Conservation (phyloP, 1,140 invertebrate species). For the Halyomorpha halys region DNA sequence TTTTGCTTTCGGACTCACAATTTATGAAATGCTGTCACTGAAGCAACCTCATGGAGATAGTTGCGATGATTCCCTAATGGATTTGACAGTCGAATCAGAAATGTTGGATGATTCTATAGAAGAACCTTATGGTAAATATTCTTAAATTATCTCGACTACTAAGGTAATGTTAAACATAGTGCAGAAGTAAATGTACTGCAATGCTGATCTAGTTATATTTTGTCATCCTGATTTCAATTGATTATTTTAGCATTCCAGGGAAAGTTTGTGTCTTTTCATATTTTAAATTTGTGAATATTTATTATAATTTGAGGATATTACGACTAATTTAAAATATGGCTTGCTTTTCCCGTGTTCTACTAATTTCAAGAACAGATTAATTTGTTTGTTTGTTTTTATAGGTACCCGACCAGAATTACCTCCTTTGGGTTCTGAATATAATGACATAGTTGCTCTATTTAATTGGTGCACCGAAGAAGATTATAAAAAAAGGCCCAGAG, state of each 20-base stretch:
- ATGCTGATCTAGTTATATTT: too few relatives aligned
- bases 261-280: too few relatives aligned
- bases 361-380: too few relatives aligned
- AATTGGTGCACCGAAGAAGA: conserved; percentile 55
- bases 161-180: too few relatives aligned
- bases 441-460: conserved; percentile 55
- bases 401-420: conserved; percentile 54
- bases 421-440: conserved; percentile 48
- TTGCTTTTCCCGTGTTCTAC: too few relatives aligned
- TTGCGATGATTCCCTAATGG: not conserved
- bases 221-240: too few relatives aligned
- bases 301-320: not conserved
- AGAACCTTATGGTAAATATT: conserved; percentile 3
- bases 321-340: too few relatives aligned
- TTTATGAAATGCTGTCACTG: conserved; percentile 73
- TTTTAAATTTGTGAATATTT: not conserved
- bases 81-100: not conserved
- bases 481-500: conserved; percentile 49
- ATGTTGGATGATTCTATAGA: conserved; percentile 4
- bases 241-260: too few relatives aligned
- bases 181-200: too few relatives aligned
- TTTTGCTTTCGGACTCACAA: conserved; percentile 62
- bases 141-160: too few relatives aligned
- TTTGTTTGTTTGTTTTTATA: conserved; percentile 5
- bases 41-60: conserved; percentile 47